Base-by-base conservation (phyloP, 2,888 invertebrate genomes). In the Smittia sp. region DNA sequence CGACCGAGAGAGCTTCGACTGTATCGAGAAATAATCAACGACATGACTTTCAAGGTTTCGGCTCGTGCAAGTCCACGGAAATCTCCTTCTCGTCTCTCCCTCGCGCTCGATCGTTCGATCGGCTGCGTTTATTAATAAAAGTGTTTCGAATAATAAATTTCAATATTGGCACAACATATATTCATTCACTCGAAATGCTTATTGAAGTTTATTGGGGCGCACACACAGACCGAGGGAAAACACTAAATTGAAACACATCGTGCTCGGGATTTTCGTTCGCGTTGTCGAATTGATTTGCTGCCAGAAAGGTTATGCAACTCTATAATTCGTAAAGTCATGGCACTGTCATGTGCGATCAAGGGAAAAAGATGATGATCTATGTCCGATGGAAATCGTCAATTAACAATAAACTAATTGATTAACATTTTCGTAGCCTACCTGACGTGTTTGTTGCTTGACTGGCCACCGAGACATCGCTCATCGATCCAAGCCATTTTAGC, bases 401-500 rank as follows among this genome's bases (percentile, higher is more conserved):
- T 25, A 63, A 63, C 32, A 9, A 32, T 9, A 32, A 32, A 6
- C 32, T 32, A 32, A 32, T 32, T 32, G 32, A 32, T 32, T 32
- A 6, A 6, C 9, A 6, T 32, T 32, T 32, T 32, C 32, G 32
- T 6, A 6, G 32, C 77, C 83, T 82, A 78, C 81, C 82, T 75
- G 82, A 82, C 81, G 85, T 78, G 80, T 85, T 81, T 78, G 85
- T 80, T 79, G 83, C 80, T 80, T 85, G 85, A 77, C 86, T 87
- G 63, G 86, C 85, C 75, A 88, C 86, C 74, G 89, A 89, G 62
- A 91, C 86, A 79, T 91, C 90, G 81, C 89, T 89, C 83, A 89
- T 86, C 3, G 90, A 90, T 58, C 90, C 89, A 78, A 91, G 87
- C 90, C 91, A 91, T 81, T 91, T 92, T 6, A 91, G 83, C 1